A percentile compares a stretch with the other conserved stretches of the same genome.
phyloP scores from a whole-genome alignment of 2,888 invertebrate species.

The Epinotia nisella region DNA sequence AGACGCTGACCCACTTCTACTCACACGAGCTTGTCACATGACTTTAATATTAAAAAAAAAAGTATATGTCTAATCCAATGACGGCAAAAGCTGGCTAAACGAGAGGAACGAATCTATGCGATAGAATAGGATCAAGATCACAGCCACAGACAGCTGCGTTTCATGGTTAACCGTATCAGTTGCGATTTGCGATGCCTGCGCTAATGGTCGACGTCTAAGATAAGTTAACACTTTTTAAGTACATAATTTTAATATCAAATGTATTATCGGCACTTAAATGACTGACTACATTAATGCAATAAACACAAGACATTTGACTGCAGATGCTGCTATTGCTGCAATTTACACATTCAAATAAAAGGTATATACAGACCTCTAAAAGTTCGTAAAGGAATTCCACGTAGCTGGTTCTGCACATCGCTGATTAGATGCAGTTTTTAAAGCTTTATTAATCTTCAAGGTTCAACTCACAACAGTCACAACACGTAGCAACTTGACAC shows the following conservation, averaged over 20 bases:
- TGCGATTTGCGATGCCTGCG: background rate
- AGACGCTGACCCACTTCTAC: constrained; percentile 26
- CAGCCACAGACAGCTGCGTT: no score
- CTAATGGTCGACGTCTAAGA: no score
- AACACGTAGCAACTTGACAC: constrained; percentile 59
- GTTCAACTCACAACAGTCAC: constrained; percentile 45
- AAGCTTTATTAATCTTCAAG: constrained; percentile 29
- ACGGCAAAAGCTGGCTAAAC: background rate
- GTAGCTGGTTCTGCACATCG: constrained; percentile 66
- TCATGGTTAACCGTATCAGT: background rate
- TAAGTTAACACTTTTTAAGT: no score
- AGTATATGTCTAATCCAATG: no score
- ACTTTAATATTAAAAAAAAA: background rate
- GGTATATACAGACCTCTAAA: constrained; percentile 69
- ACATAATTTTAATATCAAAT: no score
- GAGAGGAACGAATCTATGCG: background rate
- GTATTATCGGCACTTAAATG: no score
- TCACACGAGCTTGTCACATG: background rate
- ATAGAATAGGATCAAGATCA: background rate
- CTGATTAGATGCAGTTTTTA: background rate
- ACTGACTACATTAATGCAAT: no score
- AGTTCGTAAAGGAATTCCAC: constrained; percentile 76
- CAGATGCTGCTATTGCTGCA: background rate
- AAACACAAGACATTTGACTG: background rate
- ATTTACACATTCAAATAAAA: background rate